These are phyloP conservation scores for Anoplophora glabripennis DNA, from an alignment of 1,140 invertebrate genomes.

Conservation along the genomic window DNA sequence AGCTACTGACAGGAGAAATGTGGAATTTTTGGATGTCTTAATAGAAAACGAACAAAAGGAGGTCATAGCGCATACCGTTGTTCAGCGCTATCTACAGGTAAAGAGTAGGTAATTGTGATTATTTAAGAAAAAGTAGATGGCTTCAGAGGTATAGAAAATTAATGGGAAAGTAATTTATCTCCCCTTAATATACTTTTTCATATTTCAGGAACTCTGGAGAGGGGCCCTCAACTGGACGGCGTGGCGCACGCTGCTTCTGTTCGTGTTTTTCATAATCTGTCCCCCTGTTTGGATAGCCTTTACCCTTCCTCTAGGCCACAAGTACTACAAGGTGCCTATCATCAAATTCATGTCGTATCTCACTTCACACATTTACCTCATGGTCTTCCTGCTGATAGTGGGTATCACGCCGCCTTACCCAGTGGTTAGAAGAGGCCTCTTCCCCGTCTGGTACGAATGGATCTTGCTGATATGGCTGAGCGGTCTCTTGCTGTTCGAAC, in stretches of 20 bases:
- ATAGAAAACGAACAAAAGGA: conserved; percentile 99
- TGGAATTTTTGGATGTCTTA: conserved; percentile 94
- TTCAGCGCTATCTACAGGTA: conserved; percentile 84
- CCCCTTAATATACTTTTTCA: conserved; percentile 4
- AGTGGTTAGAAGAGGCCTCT: conserved; percentile 66
- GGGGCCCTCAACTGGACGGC: conserved; percentile 93
- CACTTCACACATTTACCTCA: conserved; percentile 96
- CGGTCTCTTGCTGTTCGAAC: conserved; percentile 90
- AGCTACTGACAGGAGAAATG: conserved; percentile 86
- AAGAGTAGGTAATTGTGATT: conserved; percentile 55
- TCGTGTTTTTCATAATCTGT: conserved; percentile 86
- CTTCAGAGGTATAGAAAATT: no score
- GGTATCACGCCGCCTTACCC: conserved; percentile 86
- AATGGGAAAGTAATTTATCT: no score
- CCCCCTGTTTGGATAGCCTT: conserved; percentile 96
- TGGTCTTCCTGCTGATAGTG: conserved; percentile 87
- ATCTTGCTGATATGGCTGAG: conserved; percentile 92
- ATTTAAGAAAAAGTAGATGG: no score
- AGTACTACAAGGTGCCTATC: conserved; percentile 94
- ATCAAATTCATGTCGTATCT: conserved; percentile 99
- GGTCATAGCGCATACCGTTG: conserved; percentile 87
- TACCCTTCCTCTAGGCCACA: conserved; percentile 91
- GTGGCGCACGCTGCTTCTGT: conserved; percentile 91
- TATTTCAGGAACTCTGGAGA: conserved; percentile 87
- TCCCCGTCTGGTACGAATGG: conserved; percentile 95